Base-by-base conservation (phyloP, 30 jellyfish, hydroid and myxozoan species). In the Mastigias papua region DNA sequence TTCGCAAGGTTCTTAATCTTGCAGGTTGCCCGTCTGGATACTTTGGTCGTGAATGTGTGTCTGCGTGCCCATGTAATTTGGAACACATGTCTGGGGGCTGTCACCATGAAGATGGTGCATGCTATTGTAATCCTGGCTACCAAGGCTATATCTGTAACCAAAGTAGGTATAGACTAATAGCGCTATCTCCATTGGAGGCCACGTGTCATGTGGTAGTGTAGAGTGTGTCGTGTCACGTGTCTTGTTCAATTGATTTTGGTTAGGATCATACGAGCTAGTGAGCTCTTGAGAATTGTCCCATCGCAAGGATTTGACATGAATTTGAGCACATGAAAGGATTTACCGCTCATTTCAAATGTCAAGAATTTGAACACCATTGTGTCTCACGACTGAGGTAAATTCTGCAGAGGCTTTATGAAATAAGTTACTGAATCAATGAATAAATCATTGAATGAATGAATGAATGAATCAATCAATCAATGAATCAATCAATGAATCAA, bases 71-170 rank as follows among this genome's bases (percentile, higher is more conserved):
- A 4, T 72, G 83, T 37, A 72, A 72, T 37, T 22, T 72, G 34
- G 34, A 10, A 34, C 83, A 72, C 63, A 72, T 72, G 83, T 34
- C 69, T 33, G 83, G 83, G 5, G 83, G 35, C 21, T 80, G 80
- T 35, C 48, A 66, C 49, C 32, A 57, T 21, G 62, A 50, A 46
- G 37, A 60, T 37, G 80, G 81, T 20, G 48, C 70, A 29, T 80
- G 81, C 60, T 28, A 30, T 23, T 80, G 80, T 19, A 42, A 66
- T 10, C 65, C 63, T 20, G 88, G 88, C 68, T 77, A 62, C 35
- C 57, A 50, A 20, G 88, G 88, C 22, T 60, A 51, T 37, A 25
- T 23, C 5, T 77, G 88, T n/a, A 62, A 77, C 31, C 25, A 60
- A 17, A 77, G 88, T 77, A 62, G 28, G 88, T 29, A 2, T 16